A percentile compares a stretch with the other conserved stretches of the same genome.
Evolutionary conservation across 2,113 vertebrate genomes (phyloP).

Genomic region (Cromileptes altivelis): DNA sequence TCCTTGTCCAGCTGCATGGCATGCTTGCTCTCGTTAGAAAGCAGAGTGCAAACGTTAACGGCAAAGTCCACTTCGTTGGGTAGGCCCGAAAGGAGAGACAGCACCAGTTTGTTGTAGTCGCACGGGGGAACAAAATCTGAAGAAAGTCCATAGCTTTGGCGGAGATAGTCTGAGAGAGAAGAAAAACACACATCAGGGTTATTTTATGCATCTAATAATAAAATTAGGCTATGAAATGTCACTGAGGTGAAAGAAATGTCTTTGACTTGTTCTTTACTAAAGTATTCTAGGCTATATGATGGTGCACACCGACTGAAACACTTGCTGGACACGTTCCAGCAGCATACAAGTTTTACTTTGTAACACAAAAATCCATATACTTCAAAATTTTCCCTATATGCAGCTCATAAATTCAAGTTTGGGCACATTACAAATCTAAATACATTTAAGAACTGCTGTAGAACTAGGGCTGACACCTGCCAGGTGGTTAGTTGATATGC

Average conservation of each 20-base stretch:
- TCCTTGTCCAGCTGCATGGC: conserved; percentile 99
- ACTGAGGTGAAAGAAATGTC: neutral
- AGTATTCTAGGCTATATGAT: neutral
- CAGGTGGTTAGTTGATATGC: no score
- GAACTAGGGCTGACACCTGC: no score
- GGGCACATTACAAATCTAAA: neutral
- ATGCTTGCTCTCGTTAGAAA: conserved; percentile 99
- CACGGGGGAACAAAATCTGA: conserved; percentile 96
- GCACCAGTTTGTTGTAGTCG: conserved; percentile 99
- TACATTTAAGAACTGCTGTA: neutral
- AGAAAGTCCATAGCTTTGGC: conserved; percentile 98
- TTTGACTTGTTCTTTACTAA: neutral
- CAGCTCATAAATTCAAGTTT: no score
- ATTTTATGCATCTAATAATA: neutral
- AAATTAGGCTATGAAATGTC: neutral
- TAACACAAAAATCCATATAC: no score
- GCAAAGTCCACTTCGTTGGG: conserved; percentile 99
- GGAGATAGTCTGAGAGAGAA: conserved; percentile 92
- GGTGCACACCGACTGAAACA: neutral
- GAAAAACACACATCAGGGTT: conserved; percentile 19
- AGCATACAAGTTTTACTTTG: neutral
- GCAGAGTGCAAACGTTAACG: conserved; percentile 98
- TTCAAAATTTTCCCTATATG: no score
- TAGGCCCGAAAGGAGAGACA: conserved; percentile 98
- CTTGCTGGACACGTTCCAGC: neutral